Conservation (phyloP, 2,113 vertebrate species). For the Brevimyrus niger region DNA sequence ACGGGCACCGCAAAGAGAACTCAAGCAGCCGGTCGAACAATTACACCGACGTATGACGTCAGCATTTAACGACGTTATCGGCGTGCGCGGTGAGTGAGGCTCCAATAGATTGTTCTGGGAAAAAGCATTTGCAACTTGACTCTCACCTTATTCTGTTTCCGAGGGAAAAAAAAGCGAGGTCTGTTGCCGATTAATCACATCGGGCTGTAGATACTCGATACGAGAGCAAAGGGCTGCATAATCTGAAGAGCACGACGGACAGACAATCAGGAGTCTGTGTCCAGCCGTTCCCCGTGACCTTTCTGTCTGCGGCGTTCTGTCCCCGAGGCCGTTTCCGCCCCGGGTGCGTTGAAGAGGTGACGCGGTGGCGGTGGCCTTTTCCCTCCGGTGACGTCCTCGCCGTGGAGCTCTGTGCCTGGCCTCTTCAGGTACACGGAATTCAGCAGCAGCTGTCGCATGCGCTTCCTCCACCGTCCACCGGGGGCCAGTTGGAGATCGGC, state of each 20-base stretch:
- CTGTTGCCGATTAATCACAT: background rate
- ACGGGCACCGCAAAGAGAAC: background rate
- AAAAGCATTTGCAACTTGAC: background rate
- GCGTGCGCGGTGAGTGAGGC: background rate
- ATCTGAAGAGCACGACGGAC: background rate
- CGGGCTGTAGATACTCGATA: background rate
- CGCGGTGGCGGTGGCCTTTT: background rate
- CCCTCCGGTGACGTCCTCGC: background rate
- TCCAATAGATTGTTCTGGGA: background rate
- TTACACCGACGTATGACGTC: background rate
- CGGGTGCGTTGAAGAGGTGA: background rate
- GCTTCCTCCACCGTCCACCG: background rate
- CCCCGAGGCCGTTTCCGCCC: background rate
- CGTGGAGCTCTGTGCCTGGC: no score
- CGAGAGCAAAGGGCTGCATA: background rate
- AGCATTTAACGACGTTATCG: background rate
- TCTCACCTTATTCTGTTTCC: background rate
- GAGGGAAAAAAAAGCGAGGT: background rate
- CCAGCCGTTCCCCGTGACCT: background rate
- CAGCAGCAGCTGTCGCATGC: background rate
- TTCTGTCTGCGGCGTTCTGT: no score
- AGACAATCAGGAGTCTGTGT: background rate
- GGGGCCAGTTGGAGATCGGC: background rate
- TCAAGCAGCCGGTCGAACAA: background rate
- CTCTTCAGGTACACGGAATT: background rate